phyloP scores from a whole-genome alignment of 2,113 vertebrate genomes.

The Paradisaea rubra region DNA sequence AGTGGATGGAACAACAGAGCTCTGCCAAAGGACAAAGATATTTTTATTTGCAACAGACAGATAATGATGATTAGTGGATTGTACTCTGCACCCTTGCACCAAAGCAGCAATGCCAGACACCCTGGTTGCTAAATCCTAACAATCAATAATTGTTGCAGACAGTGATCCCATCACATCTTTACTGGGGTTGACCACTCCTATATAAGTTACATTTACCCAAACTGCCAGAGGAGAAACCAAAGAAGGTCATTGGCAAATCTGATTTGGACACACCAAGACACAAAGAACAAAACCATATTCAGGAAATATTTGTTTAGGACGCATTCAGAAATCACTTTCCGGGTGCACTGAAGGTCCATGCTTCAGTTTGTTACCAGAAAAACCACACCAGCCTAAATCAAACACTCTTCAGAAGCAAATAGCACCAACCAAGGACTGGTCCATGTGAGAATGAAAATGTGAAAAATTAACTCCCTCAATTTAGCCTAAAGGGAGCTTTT shows the following conservation, averaged over 20 bases:
- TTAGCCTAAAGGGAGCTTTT: not conserved
- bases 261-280: not conserved
- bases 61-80: not conserved
- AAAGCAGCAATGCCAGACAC: not conserved
- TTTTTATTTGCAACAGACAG: not conserved
- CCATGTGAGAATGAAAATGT: not conserved
- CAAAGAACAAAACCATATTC: not conserved
- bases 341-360: not conserved
- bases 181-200: not conserved
- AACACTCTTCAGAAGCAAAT: not conserved
- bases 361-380: not conserved
- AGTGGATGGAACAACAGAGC: not conserved
- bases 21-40: not conserved
- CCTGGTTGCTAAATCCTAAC: not conserved
- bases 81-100: not conserved
- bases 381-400: not conserved
- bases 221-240: not conserved
- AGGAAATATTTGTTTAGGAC: not conserved
- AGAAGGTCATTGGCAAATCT: accelerated
- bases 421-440: not conserved
- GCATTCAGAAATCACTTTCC: not conserved
- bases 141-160: not conserved
- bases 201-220: not conserved
- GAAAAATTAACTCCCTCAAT: not conserved
- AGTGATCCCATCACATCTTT: not conserved